These are phyloP conservation scores for Steinernema khuongi DNA, from an alignment of 1,140 invertebrate genomes.

Conservation along the genomic window DNA sequence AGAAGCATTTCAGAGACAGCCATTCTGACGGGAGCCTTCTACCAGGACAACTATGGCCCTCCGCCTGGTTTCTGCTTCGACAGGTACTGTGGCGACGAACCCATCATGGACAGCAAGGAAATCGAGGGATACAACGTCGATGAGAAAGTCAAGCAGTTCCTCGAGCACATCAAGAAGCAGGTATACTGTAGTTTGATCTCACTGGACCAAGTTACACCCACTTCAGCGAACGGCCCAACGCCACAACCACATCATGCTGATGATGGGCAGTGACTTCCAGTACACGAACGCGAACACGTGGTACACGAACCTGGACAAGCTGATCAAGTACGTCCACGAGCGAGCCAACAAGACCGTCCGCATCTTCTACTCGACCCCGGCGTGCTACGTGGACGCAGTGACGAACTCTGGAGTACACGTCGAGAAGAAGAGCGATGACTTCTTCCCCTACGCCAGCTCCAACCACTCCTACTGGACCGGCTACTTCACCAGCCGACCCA, in stretches of 20 bases:
- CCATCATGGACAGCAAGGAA: conserved; percentile 65
- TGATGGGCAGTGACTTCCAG: conserved; percentile 88
- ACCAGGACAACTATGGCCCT: conserved; percentile 70
- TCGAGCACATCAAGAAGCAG: conserved; percentile 59
- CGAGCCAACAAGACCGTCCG: conserved; percentile 69
- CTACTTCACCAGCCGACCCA: conserved; percentile 77
- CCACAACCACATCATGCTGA: conserved; percentile 74
- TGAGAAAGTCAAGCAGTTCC: conserved; percentile 60
- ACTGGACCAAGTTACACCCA: background rate
- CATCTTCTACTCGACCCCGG: conserved; percentile 84
- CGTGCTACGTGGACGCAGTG: conserved; percentile 80
- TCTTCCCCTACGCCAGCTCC: conserved; percentile 83
- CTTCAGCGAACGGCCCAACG: conserved; percentile 56
- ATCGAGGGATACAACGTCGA: conserved; percentile 65
- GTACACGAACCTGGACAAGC: conserved; percentile 80
- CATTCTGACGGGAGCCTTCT: conserved; percentile 53
- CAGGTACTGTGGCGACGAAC: conserved; percentile 73
- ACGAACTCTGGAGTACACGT: conserved; percentile 68
- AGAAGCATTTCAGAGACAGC: conserved; percentile 40
- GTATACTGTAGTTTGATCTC: too few relatives aligned
- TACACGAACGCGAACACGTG: conserved; percentile 78
- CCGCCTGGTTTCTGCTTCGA: conserved; percentile 86
- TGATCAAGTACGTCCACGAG: conserved; percentile 69
- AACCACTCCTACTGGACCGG: conserved; percentile 84
- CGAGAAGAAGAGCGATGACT: conserved; percentile 73